Base-by-base conservation (phyloP, 2,113 vertebrate species). In the Pachycephala philippinensis region DNA sequence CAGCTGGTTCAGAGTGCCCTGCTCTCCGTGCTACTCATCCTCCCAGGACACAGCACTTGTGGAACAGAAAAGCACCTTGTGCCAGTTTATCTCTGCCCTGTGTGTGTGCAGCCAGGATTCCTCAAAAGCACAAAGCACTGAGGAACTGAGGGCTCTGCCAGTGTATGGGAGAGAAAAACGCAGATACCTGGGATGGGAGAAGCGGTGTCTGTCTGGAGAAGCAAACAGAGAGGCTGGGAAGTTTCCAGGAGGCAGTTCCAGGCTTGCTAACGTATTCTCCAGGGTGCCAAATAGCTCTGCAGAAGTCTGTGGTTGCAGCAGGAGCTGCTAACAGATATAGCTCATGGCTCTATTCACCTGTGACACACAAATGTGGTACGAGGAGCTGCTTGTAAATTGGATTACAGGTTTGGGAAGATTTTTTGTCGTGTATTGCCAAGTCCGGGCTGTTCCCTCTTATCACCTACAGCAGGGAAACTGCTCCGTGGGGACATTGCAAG, bases 301-400 rank as follows among this genome's bases (percentile, higher is more conserved):
- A 84, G 90, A 70, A 90, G 80, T 60, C 84, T 89, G 14, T 82
- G 88, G 87, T 17, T 93, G 77, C 60, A 71, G 87, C 70, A 83
- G 65, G 54, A 80, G 72, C 90, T 97, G 96, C 91, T 97, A 97
- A 97, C 94, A 97, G 96, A 97, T 66, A 47, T 97, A 82, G 87
- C 97, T 97, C 69, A 56, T 96, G 95, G 97, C 96, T 94, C 84
- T 95, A 30, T 95, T 95, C 82, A 96, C 90, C 90, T 97, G 95
- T 5, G 7, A 52, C 27, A 33, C 87, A 53, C 78, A 80, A 84
- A 60, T 5, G 59, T 65, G 71, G 66, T 91, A 71, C 11, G 23
- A 92, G 35, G 75, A 86, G 71, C 70, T 77, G 78, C 79, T 91
- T 86, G 75, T 86, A 95, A 94, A 91, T 35, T 80, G 89, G 84